phyloP scores from a whole-genome alignment of 2,888 invertebrate genomes.

The Aromia moschata region DNA sequence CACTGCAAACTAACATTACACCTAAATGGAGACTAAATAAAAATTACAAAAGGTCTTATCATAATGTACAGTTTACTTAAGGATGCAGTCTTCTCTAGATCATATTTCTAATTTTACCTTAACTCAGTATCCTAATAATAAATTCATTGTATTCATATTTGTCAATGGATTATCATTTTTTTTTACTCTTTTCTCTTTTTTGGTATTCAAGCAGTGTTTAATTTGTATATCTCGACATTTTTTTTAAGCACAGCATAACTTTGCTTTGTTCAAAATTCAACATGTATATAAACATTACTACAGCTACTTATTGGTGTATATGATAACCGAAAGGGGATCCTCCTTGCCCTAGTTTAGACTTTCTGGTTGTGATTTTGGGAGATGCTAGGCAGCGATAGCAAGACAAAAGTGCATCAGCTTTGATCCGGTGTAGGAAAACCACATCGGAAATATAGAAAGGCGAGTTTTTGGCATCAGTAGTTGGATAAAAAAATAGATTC shows the following conservation, averaged over 20 bases:
- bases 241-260: slow-evolving; percentile 56
- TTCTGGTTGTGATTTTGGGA: slow-evolving; percentile 36
- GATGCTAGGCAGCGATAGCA: slow-evolving; percentile 24
- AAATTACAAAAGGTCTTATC: slow-evolving; percentile 56
- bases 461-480: too few species aligned
- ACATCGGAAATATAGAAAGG: too few species aligned
- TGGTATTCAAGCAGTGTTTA: slow-evolving; percentile 58
- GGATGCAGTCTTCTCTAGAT: slow-evolving; percentile 64
- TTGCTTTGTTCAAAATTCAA: slow-evolving; percentile 54
- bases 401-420: slow-evolving; percentile 2
- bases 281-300: slow-evolving; percentile 57
- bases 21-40: slow-evolving; percentile 56
- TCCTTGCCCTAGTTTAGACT: slow-evolving; percentile 52
- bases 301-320: slow-evolving; percentile 57
- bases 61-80: slow-evolving; percentile 60
- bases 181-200: slow-evolving; percentile 45
- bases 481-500: too few species aligned
- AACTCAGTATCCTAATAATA: slow-evolving; percentile 61
- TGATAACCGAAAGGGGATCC: slow-evolving; percentile 47
- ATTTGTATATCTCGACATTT: slow-evolving; percentile 43
- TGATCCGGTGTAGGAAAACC: too few species aligned
- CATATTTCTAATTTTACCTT: slow-evolving; percentile 60
- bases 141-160: slow-evolving; percentile 65
- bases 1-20: slow-evolving; percentile 58
- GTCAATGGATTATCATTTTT: slow-evolving; percentile 63